Conservation (phyloP, 2,888 invertebrate species). For the Mechanitis messenoides region DNA sequence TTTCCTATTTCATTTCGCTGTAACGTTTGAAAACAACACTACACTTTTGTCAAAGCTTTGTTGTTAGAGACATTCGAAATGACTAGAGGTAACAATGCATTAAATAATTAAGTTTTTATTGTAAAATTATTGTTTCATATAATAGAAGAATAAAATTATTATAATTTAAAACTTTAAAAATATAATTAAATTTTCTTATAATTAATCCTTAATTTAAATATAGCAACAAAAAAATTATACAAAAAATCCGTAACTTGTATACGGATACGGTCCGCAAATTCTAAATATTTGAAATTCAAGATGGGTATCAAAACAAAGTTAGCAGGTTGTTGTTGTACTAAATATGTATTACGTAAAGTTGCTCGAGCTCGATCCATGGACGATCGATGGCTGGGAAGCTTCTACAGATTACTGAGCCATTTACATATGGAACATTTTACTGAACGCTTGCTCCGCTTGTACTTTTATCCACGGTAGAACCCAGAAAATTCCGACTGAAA, state of each 20-base stretch:
- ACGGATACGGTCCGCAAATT: constrained; percentile 5
- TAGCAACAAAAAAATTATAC: not conserved
- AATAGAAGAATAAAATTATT: too few relatives aligned
- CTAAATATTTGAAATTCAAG: constrained; percentile 21
- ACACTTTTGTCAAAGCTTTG: too few relatives aligned
- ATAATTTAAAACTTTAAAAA: too few relatives aligned
- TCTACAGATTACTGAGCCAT: constrained; percentile 65
- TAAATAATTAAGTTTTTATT: too few relatives aligned
- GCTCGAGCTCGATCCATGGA: constrained; percentile 49
- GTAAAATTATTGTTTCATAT: too few relatives aligned
- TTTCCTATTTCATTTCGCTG: constrained; percentile 6
- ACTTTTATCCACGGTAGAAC: constrained; percentile 43
- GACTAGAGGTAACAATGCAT: too few relatives aligned
- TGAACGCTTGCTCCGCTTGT: constrained; percentile 60
- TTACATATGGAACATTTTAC: constrained; percentile 72
- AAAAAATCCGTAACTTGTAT: constrained; percentile 1
- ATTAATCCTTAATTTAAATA: too few relatives aligned
- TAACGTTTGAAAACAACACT: not conserved
- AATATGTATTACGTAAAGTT: constrained; percentile 53
- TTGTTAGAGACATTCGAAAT: too few relatives aligned
- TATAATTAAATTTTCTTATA: too few relatives aligned
- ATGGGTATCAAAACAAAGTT: constrained; percentile 28
- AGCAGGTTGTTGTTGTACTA: constrained; percentile 41
- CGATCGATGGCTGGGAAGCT: constrained; percentile 60
- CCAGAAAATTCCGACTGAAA: constrained; percentile 18